Base-by-base conservation (phyloP, 2,113 vertebrate genomes). In the Cebus imitator region DNA sequence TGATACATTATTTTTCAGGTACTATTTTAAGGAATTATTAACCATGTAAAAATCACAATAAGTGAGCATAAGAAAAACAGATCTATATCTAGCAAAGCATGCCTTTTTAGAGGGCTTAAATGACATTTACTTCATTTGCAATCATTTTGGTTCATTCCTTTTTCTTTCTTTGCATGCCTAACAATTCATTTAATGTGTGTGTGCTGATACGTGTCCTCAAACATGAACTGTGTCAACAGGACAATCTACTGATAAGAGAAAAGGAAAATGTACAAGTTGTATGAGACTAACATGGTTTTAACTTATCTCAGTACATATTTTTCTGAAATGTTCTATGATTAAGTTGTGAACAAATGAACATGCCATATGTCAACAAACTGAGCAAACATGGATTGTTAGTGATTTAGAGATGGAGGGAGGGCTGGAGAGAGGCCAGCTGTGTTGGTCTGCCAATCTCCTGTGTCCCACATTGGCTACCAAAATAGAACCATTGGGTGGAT, bases 21-120 rank as follows among this genome's bases (percentile, higher is more conserved):
- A 73, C 72, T 92, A 68, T 92, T 95, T 96, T 95, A 96, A 92
- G n/a, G 12, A 91, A 88, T 88, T 80, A 95, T 45, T 91, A 98
- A 88, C 64, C 58, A 48, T 5, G 55, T 83, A 64, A 91, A 87
- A 85, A 79, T 96, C 23, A 94, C 86, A 78, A 6, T 86, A 96
- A 95, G 6, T 91, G 55, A 72, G 43, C 37, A 21, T 40, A 94
- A 23, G 55, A 80, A 88, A 96, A 87, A 73, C 23, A 81, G 48
- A 87, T 40, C 48, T 43, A 52, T 66, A 85, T 89, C 25, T 73
- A 91, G 83, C n/a, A 94, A 93, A 94, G 84, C 30, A 80, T 14
- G 30, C 21, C 23, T 83, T 72, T 32, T 80, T 75, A 37, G 20
- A 96, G 82, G 45, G 43, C 20, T 81, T 50, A 87, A 64, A 70